Evolutionary conservation across 1,140 invertebrate genomes (phyloP), one percentile per base, ranked within the genome.

Genomic region (Pachyrhynchus sulphureomaculatus): DNA sequence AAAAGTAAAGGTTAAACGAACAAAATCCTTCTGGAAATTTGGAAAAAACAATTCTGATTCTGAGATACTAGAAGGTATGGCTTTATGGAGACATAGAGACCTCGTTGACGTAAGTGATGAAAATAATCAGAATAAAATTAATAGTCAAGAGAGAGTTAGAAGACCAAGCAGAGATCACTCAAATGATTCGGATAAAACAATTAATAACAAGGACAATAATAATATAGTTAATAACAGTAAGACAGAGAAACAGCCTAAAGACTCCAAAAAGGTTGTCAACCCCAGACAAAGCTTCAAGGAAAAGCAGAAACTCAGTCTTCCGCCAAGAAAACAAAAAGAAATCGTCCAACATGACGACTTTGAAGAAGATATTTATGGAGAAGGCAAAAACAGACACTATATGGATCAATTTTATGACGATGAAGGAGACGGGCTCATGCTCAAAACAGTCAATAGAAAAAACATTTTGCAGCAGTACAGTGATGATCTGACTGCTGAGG

Each of bases 1-100:
- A 4, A 81, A 80, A 2, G 81, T 81, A 24, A 62, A 81, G 15
- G 83, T 92, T 0, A 91, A 92, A 72, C 78, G 90, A 26, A 91
- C 89, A 0, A 92, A 91, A 75, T 90, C 88, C 0, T 91, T 92
- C 64, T 92, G 89, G 90, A 86, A 88, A 66, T 91, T 92, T 68
- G 85, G 88, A 34, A 81, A 86, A 33, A 86, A 84, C 0, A 85
- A 83, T 1, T 82, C 84, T 12, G 83, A 86, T 26, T 83, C 83
- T 55, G 86, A 87, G 45, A 88, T 91, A 5, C 77, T 92, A 36
- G 89, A 90, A 64, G 90, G 90, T 0, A 92, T 92, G 90, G 85
- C 89, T 0, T 75, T 92, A 12, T 92, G 90, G 90, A 86, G 88
- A 70, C 90, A 92, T 72, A 78, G 89, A n/a, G 90, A 91, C 47